A percentile compares a stretch with the other conserved stretches of the same genome.
These are phyloP conservation scores for Discoglossus pictus DNA, from an alignment of 2,797 vertebrate genomes.

Conservation along the genomic window DNA sequence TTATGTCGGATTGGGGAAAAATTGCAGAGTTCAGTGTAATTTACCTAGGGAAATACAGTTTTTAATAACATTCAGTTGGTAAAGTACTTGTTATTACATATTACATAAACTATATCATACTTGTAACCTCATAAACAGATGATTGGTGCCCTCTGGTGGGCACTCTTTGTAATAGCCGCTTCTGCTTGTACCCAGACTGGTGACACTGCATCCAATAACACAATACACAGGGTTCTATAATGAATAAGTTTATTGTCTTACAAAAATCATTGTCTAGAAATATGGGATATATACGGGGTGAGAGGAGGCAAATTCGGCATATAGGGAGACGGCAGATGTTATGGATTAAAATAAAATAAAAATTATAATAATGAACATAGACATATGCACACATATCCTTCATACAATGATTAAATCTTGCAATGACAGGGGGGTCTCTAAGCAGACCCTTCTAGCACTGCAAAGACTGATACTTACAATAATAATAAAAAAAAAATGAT, in stretches of 20 bases:
- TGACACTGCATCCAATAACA: constrained; percentile 59
- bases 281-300: constrained; percentile 76
- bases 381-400: constrained; percentile 29
- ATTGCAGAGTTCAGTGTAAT: too few relatives aligned
- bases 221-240: constrained; percentile 77
- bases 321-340: constrained; percentile 57
- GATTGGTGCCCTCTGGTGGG: too few relatives aligned
- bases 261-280: constrained; percentile 94
- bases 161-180: too few relatives aligned
- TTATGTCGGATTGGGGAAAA: too few relatives aligned
- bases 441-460: neutral
- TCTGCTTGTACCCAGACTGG: too few relatives aligned
- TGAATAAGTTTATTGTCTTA: constrained; percentile 99
- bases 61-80: too few relatives aligned
- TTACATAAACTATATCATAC: too few relatives aligned
- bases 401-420: constrained; percentile 20
- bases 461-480: constrained; percentile 10
- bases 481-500: constrained; percentile 14
- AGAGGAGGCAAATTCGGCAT: constrained; percentile 71
- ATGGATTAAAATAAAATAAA: constrained; percentile 23
- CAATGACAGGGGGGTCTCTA: neutral
- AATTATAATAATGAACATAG: constrained; percentile 25
- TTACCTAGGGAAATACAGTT: too few relatives aligned
- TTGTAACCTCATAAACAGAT: too few relatives aligned
- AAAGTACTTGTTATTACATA: too few relatives aligned